A percentile compares a stretch with the other conserved stretches of the same genome.
These are phyloP conservation scores for Drosophila histrio DNA, from an alignment of 2,888 invertebrate species.

Conservation along the genomic window DNA sequence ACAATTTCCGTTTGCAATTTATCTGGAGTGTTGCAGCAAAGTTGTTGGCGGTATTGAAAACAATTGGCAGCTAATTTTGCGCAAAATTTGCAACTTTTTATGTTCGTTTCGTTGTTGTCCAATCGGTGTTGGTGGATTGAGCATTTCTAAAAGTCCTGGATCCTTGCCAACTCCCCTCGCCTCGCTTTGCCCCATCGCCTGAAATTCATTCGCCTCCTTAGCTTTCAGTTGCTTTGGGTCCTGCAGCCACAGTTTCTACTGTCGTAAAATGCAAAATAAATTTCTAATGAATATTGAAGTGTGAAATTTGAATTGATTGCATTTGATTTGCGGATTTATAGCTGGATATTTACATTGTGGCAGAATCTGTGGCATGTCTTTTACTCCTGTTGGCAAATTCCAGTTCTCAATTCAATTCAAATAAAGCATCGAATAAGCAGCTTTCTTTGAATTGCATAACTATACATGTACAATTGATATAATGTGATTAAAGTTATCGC, in stretches of 20 bases:
- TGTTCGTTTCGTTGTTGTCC: slow-evolving; percentile 27
- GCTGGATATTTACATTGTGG: slow-evolving; percentile 63
- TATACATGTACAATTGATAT: slow-evolving; percentile 1
- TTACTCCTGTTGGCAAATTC: slow-evolving; percentile 1
- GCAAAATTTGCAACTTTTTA: slow-evolving; percentile 69
- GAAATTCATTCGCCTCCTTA: background rate
- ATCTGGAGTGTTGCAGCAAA: slow-evolving; percentile 42
- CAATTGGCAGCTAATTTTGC: slow-evolving; percentile 78
- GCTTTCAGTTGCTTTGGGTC: slow-evolving; percentile 1
- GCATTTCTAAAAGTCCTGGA: slow-evolving; percentile 38
- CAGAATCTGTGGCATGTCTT: slow-evolving; percentile 19
- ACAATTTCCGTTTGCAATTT: slow-evolving; percentile 70
- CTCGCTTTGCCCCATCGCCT: background rate
- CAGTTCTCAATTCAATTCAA: slow-evolving; percentile 32
- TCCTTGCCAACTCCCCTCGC: slow-evolving; percentile 35
- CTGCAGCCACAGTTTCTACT: slow-evolving; percentile 37
- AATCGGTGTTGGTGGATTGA: slow-evolving; percentile 29
- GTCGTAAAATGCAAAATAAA: slow-evolving; percentile 69
- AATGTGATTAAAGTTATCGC: background rate
- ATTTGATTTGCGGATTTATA: slow-evolving; percentile 74
- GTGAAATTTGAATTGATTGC: slow-evolving; percentile 78
- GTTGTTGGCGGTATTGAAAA: slow-evolving; percentile 68
- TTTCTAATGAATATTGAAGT: slow-evolving; percentile 79
- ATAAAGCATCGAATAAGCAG: slow-evolving; percentile 12
- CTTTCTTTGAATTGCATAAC: slow-evolving; percentile 14